phyloP scores from a whole-genome alignment of 1,140 invertebrate genomes.

The Lasioglossum baleicum region DNA sequence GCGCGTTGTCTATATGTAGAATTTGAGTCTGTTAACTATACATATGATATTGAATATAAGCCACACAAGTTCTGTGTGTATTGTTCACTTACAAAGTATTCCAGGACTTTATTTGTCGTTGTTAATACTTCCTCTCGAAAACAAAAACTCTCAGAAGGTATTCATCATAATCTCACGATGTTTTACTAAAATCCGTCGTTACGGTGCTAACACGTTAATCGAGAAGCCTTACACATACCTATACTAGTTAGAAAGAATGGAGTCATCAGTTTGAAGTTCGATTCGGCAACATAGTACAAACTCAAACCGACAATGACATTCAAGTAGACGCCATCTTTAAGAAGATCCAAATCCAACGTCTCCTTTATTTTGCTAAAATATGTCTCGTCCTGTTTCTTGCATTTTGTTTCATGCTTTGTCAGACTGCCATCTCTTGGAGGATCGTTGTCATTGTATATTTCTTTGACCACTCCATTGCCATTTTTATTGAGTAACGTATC shows the following conservation, averaged over 20 bases:
- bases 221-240: conserved; percentile 78
- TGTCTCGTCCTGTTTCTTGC: not conserved
- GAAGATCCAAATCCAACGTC: conserved; percentile 84
- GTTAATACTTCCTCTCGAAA: not conserved
- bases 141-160: not conserved
- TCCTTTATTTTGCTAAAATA: conserved; percentile 73
- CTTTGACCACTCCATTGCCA: not conserved
- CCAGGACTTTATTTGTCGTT: too few relatives aligned
- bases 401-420: not conserved
- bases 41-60: too few relatives aligned
- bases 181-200: conserved; percentile 62
- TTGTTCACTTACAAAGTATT: too few relatives aligned
- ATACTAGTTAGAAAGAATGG: conserved; percentile 86
- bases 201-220: conserved; percentile 31
- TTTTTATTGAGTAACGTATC: conserved; percentile 22
- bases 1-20: too few relatives aligned
- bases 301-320: conserved; percentile 86
- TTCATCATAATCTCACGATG: not conserved
- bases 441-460: not conserved
- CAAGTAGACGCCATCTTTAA: conserved; percentile 84
- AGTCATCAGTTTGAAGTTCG: conserved; percentile 88
- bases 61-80: too few relatives aligned
- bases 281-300: conserved; percentile 86
- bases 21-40: too few relatives aligned
- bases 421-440: not conserved